A percentile compares a stretch with the other conserved stretches of the same genome.
These are phyloP conservation scores for Troides oblongomaculatus DNA, from an alignment of 2,888 invertebrate genomes.

Conservation along the genomic window DNA sequence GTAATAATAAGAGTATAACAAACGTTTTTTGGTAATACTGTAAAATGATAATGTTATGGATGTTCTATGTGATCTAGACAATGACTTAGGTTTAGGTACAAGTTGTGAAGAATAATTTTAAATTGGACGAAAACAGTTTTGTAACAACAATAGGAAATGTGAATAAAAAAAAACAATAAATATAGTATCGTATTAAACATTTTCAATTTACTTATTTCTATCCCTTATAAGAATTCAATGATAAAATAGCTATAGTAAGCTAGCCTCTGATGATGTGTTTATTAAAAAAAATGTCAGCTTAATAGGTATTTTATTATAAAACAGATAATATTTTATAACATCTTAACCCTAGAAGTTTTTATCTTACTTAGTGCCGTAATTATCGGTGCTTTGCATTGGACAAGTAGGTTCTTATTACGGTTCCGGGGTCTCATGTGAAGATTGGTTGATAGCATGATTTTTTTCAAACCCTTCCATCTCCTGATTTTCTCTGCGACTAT, in stretches of 20 bases:
- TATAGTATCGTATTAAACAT: slow-evolving; percentile 58
- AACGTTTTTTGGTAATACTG: not conserved
- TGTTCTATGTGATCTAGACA: slow-evolving; percentile 62
- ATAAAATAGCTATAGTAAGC: not conserved
- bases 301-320: too few species aligned
- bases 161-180: slow-evolving; percentile 77
- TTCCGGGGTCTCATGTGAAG: too few species aligned
- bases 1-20: not conserved
- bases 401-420: too few species aligned
- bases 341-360: too few species aligned
- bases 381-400: too few species aligned
- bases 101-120: slow-evolving; percentile 68
- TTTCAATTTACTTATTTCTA: slow-evolving; percentile 15
- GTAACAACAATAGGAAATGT: slow-evolving; percentile 75
- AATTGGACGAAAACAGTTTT: slow-evolving; percentile 66
- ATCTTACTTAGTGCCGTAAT: too few species aligned
- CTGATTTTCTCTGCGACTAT: too few species aligned
- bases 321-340: too few species aligned
- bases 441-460: too few species aligned
- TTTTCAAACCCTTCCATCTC: too few species aligned
- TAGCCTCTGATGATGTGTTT: too few species aligned
- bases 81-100: slow-evolving; percentile 75
- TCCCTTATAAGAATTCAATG: not conserved
- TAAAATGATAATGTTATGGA: not conserved
- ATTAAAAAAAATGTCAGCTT: too few species aligned